These are phyloP conservation scores for Sitta europaea DNA, from an alignment of 2,113 vertebrate species.

Conservation along the genomic window DNA sequence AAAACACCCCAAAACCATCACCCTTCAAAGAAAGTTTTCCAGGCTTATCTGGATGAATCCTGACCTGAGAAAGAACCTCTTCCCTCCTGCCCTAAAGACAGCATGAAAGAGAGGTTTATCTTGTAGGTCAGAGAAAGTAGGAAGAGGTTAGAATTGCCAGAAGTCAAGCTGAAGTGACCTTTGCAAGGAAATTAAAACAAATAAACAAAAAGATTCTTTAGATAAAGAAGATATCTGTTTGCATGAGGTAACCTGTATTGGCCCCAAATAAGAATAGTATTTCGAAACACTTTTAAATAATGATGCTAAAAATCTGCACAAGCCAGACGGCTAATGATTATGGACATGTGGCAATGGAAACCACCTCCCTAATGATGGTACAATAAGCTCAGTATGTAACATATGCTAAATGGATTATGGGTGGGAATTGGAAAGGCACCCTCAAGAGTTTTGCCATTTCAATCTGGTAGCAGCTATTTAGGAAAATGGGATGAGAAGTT, in stretches of 20 bases:
- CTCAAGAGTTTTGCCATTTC: background rate
- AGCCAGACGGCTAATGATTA: background rate
- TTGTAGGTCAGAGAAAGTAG: conserved; percentile 3
- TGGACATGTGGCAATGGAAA: background rate
- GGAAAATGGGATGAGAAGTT: background rate
- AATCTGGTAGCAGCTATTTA: background rate
- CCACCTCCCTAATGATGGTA: background rate
- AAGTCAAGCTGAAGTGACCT: background rate
- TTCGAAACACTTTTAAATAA: background rate
- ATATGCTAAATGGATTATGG: background rate
- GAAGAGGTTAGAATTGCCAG: background rate
- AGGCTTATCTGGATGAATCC: background rate
- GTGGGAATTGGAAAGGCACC: background rate
- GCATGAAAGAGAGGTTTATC: background rate
- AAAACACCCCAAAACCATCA: background rate
- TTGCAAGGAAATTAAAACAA: background rate
- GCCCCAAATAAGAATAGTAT: background rate
- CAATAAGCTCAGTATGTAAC: background rate
- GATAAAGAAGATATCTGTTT: background rate
- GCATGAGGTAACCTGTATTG: background rate
- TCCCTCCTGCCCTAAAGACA: background rate
- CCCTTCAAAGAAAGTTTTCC: background rate
- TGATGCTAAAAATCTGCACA: background rate
- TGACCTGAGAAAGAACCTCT: background rate
- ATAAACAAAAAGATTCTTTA: background rate